These are phyloP conservation scores for Merops nubicus DNA, from an alignment of 2,113 vertebrate species.

Conservation along the genomic window DNA sequence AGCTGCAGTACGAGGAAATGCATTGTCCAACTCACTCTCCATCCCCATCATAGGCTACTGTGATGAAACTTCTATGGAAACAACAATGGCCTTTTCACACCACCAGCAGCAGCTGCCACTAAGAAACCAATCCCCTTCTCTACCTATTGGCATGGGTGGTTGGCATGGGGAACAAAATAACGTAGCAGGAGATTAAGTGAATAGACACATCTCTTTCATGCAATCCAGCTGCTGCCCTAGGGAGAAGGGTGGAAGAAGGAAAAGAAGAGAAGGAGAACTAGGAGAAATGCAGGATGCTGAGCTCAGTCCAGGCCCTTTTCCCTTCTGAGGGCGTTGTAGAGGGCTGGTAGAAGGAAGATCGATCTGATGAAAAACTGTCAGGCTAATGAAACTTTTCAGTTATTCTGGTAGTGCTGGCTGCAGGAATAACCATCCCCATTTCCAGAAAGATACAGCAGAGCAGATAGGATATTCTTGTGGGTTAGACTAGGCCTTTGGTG, in stretches of 20 bases:
- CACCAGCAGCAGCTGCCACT: background rate
- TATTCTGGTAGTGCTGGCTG: background rate
- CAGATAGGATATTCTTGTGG: background rate
- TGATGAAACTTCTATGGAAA: background rate
- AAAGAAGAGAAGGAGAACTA: background rate
- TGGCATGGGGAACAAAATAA: background rate
- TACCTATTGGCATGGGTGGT: background rate
- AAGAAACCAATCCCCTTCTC: background rate
- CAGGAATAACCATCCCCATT: background rate
- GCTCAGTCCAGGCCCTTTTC: background rate
- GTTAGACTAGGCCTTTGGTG: background rate
- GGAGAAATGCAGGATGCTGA: background rate
- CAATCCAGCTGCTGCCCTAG: background rate
- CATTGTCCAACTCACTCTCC: too few species aligned
- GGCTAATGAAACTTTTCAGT: background rate
- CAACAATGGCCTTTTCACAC: background rate
- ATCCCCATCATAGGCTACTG: background rate
- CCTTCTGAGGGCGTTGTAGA: fast-evolving
- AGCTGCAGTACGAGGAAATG: background rate
- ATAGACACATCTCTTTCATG: background rate
- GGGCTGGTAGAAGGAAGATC: background rate
- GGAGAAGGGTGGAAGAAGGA: background rate
- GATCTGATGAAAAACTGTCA: background rate
- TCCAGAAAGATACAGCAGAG: background rate
- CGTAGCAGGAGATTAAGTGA: background rate